phyloP scores from a whole-genome alignment of 2,113 vertebrate genomes.

The Circaetus gallicus region DNA sequence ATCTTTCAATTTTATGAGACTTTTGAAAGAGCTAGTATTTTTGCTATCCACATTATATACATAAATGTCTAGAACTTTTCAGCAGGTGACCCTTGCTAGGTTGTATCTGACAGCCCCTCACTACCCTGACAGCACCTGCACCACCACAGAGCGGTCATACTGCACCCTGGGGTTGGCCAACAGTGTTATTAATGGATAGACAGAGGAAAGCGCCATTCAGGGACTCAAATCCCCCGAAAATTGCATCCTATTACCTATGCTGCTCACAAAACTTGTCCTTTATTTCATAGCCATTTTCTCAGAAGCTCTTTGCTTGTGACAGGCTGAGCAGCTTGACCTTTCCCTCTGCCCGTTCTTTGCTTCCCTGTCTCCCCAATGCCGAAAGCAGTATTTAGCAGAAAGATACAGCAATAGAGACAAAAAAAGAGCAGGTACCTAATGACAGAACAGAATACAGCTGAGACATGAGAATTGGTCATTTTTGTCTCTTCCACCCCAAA shows the following conservation, averaged over 20 bases:
- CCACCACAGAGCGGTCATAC: rapidly evolving
- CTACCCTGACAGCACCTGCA: background rate
- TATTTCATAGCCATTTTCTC: background rate
- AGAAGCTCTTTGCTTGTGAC: background rate
- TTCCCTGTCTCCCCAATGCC: background rate
- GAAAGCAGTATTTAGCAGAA: rapidly evolving
- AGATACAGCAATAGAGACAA: background rate
- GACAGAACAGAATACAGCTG: background rate
- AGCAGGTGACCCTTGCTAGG: background rate
- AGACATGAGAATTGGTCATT: background rate
- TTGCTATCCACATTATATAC: background rate
- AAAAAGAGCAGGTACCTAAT: background rate
- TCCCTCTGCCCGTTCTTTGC: rapidly evolving
- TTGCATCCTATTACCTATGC: rapidly evolving
- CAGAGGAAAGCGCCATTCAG: rapidly evolving
- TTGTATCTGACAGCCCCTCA: rapidly evolving
- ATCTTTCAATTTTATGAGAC: background rate
- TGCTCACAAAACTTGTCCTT: background rate
- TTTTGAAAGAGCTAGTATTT: background rate
- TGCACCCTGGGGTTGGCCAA: too few relatives aligned
- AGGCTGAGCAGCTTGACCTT: background rate
- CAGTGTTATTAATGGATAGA: rapidly evolving
- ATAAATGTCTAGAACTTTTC: background rate
- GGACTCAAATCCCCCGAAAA: rapidly evolving
- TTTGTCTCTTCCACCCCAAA: background rate